Evolutionary conservation across 2,113 vertebrate species (phyloP).

Genomic region (Speoplatyrhinus poulsoni): DNA sequence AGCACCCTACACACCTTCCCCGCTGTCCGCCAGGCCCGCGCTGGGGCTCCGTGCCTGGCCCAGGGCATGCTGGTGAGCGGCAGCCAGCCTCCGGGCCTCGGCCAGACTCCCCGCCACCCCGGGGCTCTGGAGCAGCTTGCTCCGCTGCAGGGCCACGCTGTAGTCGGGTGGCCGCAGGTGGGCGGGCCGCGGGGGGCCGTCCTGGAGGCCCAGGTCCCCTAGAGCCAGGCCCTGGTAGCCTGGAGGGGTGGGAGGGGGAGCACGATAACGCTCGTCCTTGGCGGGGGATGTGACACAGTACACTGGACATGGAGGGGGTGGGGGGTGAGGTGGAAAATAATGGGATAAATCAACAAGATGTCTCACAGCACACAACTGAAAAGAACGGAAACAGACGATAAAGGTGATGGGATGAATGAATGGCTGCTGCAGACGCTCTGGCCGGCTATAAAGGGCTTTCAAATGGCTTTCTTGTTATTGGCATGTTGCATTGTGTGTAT

Average conservation of each 20-base stretch:
- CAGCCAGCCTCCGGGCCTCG: constrained; percentile 75
- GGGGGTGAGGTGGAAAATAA: constrained; percentile 71
- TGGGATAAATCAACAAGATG: constrained; percentile 27
- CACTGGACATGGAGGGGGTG: constrained; percentile 82
- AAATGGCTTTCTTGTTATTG: too few species aligned
- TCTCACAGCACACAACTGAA: constrained; percentile 4
- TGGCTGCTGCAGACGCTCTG: constrained; percentile 65
- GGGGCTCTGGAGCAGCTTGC: constrained; percentile 87
- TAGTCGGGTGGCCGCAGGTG: constrained; percentile 94
- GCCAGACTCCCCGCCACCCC: constrained; percentile 72
- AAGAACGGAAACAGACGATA: constrained; percentile 71
- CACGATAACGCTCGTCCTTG: constrained; percentile 95
- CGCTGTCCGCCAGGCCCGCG: constrained; percentile 80
- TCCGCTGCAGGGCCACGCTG: constrained; percentile 96
- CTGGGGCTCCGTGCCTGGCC: not conserved
- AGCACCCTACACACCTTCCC: constrained; percentile 83
- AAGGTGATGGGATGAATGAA: constrained; percentile 73
- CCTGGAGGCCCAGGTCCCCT: constrained; percentile 80
- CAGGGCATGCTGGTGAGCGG: constrained; percentile 45
- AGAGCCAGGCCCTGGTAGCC: constrained; percentile 96
- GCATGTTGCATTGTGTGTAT: not conserved
- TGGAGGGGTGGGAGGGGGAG: constrained; percentile 94
- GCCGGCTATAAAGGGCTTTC: too few species aligned
- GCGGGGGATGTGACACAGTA: constrained; percentile 96
- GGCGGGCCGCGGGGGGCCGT: constrained; percentile 74